These are phyloP conservation scores for Cerceris ruficornis DNA, from an alignment of 2,888 invertebrate genomes.

Conservation along the genomic window DNA sequence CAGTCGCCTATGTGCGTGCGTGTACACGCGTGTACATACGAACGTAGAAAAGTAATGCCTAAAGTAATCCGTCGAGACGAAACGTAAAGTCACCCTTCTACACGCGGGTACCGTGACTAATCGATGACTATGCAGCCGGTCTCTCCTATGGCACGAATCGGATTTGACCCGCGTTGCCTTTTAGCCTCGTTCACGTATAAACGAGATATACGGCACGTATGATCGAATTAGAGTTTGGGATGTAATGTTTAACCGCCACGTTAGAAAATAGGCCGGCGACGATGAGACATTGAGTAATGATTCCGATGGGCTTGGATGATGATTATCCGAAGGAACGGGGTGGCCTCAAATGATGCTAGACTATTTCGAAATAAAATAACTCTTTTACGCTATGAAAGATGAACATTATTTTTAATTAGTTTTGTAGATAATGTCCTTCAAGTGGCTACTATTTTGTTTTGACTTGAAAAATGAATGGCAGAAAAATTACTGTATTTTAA, in stretches of 20 bases:
- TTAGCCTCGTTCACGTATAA: neutral
- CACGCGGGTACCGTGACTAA: constrained; percentile 79
- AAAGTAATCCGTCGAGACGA: constrained; percentile 69
- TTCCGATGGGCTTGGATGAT: too few relatives aligned
- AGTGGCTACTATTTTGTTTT: too few relatives aligned
- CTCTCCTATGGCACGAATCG: constrained; percentile 48
- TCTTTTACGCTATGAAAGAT: too few relatives aligned
- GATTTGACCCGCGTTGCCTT: constrained; percentile 27
- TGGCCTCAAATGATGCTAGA: too few relatives aligned
- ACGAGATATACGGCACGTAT: neutral
- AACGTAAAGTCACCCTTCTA: constrained; percentile 75
- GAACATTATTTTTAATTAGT: too few relatives aligned
- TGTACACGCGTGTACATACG: neutral
- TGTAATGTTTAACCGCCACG: constrained; percentile 4
- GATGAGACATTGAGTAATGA: too few relatives aligned
- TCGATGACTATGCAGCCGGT: constrained; percentile 79
- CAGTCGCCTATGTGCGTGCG: too few relatives aligned
- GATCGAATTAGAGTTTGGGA: neutral
- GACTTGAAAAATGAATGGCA: too few relatives aligned
- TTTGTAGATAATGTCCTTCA: too few relatives aligned
- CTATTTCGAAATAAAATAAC: too few relatives aligned
- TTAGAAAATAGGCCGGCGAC: neutral
- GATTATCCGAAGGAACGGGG: too few relatives aligned
- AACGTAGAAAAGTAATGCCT: constrained; percentile 43
- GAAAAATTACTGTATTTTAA: too few relatives aligned